Evolutionary conservation across 2,797 vertebrate genomes (phyloP).

Genomic region (Toxotes lorentzi): DNA sequence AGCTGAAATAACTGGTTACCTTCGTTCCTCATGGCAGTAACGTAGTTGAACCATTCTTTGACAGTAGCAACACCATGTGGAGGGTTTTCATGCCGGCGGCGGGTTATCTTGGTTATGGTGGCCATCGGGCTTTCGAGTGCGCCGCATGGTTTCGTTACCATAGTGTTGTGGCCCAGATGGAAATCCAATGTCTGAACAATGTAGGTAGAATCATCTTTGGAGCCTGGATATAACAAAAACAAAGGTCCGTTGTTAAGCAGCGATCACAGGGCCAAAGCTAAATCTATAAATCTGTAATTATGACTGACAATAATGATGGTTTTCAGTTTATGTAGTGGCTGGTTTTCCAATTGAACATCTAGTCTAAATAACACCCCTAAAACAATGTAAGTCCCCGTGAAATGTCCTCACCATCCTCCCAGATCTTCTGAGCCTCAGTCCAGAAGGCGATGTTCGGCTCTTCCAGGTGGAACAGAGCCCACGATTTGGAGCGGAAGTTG

Average conservation of each 20-base stretch:
- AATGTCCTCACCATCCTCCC: slow-evolving; percentile 93
- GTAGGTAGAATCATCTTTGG: slow-evolving; percentile 95
- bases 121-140: slow-evolving; percentile 98
- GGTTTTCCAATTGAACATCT: background rate
- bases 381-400: background rate
- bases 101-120: slow-evolving; percentile 98
- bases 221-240: slow-evolving; percentile 83
- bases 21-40: slow-evolving; percentile 98
- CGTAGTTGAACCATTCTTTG: slow-evolving; percentile 98
- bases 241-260: background rate
- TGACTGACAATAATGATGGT: background rate
- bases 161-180: slow-evolving; percentile 97
- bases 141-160: slow-evolving; percentile 98
- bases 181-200: slow-evolving; percentile 98
- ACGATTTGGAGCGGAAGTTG: slow-evolving; percentile 98
- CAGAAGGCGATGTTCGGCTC: slow-evolving; percentile 99
- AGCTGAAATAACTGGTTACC: slow-evolving; percentile 75
- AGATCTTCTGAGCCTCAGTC: slow-evolving; percentile 99
- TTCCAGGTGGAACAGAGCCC: slow-evolving; percentile 98
- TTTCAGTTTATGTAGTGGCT: background rate
- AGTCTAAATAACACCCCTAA: background rate
- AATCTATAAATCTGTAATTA: background rate
- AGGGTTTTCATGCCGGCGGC: slow-evolving; percentile 96
- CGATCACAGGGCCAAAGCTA: background rate
- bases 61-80: slow-evolving; percentile 97